phyloP scores from a whole-genome alignment of 2,113 vertebrate species.

The Trochalopteron elliotii region DNA sequence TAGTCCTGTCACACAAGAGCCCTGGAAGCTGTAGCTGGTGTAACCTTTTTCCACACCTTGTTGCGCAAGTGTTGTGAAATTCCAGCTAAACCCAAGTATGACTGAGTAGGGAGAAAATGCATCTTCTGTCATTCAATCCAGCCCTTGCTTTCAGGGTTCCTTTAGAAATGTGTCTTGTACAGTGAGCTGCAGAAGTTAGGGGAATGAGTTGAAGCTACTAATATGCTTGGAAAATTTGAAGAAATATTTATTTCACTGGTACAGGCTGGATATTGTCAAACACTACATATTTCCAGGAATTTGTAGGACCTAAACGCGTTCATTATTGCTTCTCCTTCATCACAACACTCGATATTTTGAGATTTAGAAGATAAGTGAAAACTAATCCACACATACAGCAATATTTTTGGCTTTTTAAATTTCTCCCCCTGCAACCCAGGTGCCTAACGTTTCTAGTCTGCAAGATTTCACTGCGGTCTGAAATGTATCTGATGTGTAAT shows the following conservation, averaged over 20 bases:
- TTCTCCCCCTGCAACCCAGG: neutral
- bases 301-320: neutral
- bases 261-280: neutral
- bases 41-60: neutral
- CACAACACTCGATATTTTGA: neutral
- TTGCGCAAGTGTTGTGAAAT: accelerated
- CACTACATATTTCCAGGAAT: neutral
- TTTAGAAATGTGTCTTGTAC: neutral
- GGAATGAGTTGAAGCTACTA: neutral
- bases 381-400: neutral
- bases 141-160: neutral
- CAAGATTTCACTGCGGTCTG: neutral
- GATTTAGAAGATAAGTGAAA: neutral
- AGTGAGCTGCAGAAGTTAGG: neutral
- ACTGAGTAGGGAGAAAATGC: neutral
- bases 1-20: neutral
- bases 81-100: neutral
- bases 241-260: neutral
- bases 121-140: accelerated
- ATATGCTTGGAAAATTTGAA: neutral
- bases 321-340: neutral
- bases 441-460: accelerated
- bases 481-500: neutral
- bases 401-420: neutral
- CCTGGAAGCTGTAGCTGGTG: neutral